Evolutionary conservation across 1,140 invertebrate species (phyloP), one percentile per base, ranked within the genome.

Genomic region (Microplitis demolitor): DNA sequence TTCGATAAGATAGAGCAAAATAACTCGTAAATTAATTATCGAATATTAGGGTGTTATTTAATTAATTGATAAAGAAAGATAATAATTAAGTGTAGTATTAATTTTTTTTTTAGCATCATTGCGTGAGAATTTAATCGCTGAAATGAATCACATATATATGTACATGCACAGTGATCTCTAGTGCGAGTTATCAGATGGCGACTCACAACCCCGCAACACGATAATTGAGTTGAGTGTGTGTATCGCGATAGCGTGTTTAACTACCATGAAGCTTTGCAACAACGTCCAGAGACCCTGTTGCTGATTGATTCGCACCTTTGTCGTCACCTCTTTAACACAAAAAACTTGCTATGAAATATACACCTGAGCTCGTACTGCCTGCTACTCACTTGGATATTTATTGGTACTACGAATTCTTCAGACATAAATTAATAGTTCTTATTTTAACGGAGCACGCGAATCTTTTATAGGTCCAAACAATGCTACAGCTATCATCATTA

Each of bases 221-320:
- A 79, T 81, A 80, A 80, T 81, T 78, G 77, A 78, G 71, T 78
- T 74, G 56, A 74, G 69, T 76, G 77, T 39, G 37, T 45, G 45
- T 76, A 77, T 80, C 76, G 77, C 74, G 71, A 74, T 73, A 64
- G 34, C 71, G 16, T 53, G 39, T 50, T 66, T 54, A 72, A 66
- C 31, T 62, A 72, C 51, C 69, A 66, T 66, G 37, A 64, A 66
- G 6, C 33, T 56, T 39, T 39, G 34, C 37, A 63, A 58, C 51
- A 45, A 4, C 14, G 60, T 34, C 11, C 39, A 64, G 35, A 39
- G 35, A 64, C 31, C 67, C 16, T 70, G 60, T 62, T 63, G 37
- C 37, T 67, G 66, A 67, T 67, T 16, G 50, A 50, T 50, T 71
- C 45, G n/a, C 63, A 34, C 16, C 39, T 39, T 31, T 60, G 53